Percentiles rank a stretch among this genome's conserved stretches.
These are phyloP conservation scores for Wiebesia pumilae DNA, from an alignment of 1,140 invertebrate genomes.

Conservation along the genomic window DNA sequence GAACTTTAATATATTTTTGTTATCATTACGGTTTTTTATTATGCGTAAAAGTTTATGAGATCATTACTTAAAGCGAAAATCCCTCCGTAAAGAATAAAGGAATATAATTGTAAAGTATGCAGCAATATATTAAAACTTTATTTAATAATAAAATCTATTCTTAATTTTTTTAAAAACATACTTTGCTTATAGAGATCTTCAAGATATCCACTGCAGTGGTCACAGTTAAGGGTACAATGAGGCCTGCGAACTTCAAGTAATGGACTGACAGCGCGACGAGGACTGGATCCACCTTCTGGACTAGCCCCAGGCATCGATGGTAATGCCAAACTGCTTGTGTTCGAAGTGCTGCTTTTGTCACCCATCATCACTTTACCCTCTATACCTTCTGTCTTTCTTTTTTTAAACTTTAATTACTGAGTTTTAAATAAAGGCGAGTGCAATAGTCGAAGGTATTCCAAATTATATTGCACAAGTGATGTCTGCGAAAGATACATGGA, in stretches of 20 bases:
- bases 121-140: too few species aligned
- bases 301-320: slow-evolving; percentile 66
- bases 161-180: slow-evolving; percentile 61
- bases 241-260: slow-evolving; percentile 81
- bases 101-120: not conserved
- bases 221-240: slow-evolving; percentile 83
- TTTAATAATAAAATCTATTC: not conserved
- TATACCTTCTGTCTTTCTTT: not conserved
- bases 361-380: slow-evolving; percentile 58
- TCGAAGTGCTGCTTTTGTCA: slow-evolving; percentile 66
- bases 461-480: not conserved
- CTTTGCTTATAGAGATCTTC: slow-evolving; percentile 82
- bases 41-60: too few species aligned
- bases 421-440: not conserved
- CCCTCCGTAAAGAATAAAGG: too few species aligned
- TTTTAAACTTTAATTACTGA: not conserved
- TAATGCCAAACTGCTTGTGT: slow-evolving; percentile 66
- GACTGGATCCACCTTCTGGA: slow-evolving; percentile 71
- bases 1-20: too few species aligned
- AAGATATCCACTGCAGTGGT: slow-evolving; percentile 80
- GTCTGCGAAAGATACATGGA: not conserved
- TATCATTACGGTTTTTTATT: too few species aligned
- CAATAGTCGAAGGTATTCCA: not conserved
- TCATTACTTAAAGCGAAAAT: too few species aligned
- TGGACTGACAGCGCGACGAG: slow-evolving; percentile 81